Evolutionary conservation across 2,797 vertebrate genomes (phyloP), one percentile per base, ranked within the genome.

Genomic region (Cossypha caffra): DNA sequence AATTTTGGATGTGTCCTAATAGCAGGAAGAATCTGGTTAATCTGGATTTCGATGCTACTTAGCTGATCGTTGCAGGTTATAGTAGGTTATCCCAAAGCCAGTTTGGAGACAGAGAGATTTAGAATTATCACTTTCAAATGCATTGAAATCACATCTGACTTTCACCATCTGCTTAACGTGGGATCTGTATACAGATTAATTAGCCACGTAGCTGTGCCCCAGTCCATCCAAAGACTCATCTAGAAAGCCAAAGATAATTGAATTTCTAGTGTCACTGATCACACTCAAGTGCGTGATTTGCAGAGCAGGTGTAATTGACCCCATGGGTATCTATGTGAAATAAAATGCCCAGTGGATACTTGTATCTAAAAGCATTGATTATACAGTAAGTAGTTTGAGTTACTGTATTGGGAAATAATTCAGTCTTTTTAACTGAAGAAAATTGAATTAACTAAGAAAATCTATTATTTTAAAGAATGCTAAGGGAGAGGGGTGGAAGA

Each of bases 161-260:
- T 76, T 67, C n/a, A 58, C 96, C 96, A 94, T 97, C 96, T 97
- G 95, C 95, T 96, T 93, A 12, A 26, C 82, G 62, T 62, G 50
- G 72, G 86, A 67, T 88, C 43, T 86, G 31, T 83, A 48, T 59
- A 76, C 68, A 94, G 57, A 96, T 95, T 69, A 81, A 86, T 87
- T 50, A 54, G 66, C 72, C 81, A 76, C 73, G 67, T 80, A 92
- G 50, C 72, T 86, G 47, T 40, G 33, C 47, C 75, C 57, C 94
- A 71, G 79, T 52, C 73, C 51, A 50, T 61, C 10, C 20, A 63
- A 59, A 48, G 25, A 57, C 50, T 85, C n/a, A 19, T 73, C 42
- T 71, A 51, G 47, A 89, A 95, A 83, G 72, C 79, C 29, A 40
- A 84, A 95, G 29, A 43, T 71, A 87, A 83, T 54, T 86, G 14